These are phyloP conservation scores for Mesoclemmys tuberculata DNA, from an alignment of 2,113 vertebrate genomes.

Conservation along the genomic window DNA sequence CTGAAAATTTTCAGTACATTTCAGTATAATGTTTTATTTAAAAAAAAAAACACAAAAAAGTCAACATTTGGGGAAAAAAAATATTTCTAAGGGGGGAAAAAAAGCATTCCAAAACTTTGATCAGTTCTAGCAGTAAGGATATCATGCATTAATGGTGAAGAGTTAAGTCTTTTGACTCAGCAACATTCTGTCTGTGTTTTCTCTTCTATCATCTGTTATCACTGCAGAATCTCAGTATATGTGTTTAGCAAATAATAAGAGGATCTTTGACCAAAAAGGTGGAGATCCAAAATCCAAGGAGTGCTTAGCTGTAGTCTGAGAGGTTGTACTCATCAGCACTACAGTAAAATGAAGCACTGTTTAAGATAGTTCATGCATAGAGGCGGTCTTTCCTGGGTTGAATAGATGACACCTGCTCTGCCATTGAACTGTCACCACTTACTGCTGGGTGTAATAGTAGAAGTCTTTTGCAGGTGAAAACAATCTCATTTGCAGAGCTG, in stretches of 20 bases:
- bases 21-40: not conserved
- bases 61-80: not conserved
- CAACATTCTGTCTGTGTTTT: not conserved
- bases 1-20: not conserved
- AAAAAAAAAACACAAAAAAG: not conserved
- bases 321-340: not conserved
- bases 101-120: not conserved
- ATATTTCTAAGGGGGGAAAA: not conserved
- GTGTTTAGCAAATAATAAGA: slow-evolving; percentile 12
- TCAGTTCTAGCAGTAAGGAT: not conserved
- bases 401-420: not conserved
- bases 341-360: not conserved
- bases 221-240: not conserved
- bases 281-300: slow-evolving; percentile 25
- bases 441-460: not conserved
- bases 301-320: not conserved
- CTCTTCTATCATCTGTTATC: not conserved
- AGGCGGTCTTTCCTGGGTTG: not conserved
- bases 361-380: not conserved
- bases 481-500: not conserved
- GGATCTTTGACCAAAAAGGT: not conserved
- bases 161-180: not conserved
- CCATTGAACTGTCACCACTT: not conserved
- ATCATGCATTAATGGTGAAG: not conserved
- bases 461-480: not conserved